These are phyloP conservation scores for Tachycineta bicolor DNA, from an alignment of 2,113 vertebrate genomes.

Conservation along the genomic window DNA sequence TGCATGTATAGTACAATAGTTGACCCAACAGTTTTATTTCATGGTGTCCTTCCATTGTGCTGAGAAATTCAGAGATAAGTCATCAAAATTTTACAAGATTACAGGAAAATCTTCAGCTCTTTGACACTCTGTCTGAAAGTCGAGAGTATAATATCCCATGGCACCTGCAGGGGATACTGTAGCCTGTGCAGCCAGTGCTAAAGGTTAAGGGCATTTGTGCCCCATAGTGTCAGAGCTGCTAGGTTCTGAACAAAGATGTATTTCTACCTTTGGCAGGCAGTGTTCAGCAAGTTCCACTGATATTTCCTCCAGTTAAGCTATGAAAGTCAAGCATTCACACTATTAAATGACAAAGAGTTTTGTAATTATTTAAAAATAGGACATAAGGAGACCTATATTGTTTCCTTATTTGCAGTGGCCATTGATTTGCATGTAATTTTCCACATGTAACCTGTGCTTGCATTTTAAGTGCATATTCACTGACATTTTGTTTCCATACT, in stretches of 20 bases:
- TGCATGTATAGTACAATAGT: not conserved
- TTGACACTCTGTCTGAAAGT: not conserved
- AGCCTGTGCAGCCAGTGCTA: not conserved
- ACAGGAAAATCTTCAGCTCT: not conserved
- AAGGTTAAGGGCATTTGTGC: not conserved
- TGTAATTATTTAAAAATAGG: not conserved
- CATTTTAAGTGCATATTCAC: not conserved
- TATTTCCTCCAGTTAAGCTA: not conserved
- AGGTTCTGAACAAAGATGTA: not conserved
- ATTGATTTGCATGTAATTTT: not conserved
- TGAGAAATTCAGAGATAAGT: not conserved
- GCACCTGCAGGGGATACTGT: not conserved
- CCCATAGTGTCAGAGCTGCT: rapidly evolving
- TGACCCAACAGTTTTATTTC: not conserved
- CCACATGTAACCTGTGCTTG: not conserved
- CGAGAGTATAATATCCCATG: not conserved
- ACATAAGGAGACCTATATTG: not conserved
- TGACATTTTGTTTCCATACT: not conserved
- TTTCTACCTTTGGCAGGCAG: not conserved
- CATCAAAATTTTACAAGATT: not conserved
- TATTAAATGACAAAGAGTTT: not conserved
- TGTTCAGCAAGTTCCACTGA: rapidly evolving
- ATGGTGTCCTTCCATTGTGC: not conserved
- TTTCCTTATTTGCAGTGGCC: not conserved
- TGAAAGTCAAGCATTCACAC: not conserved